These are phyloP conservation scores for Halotydeus destructor DNA, from an alignment of 1,140 invertebrate genomes.

Conservation along the genomic window DNA sequence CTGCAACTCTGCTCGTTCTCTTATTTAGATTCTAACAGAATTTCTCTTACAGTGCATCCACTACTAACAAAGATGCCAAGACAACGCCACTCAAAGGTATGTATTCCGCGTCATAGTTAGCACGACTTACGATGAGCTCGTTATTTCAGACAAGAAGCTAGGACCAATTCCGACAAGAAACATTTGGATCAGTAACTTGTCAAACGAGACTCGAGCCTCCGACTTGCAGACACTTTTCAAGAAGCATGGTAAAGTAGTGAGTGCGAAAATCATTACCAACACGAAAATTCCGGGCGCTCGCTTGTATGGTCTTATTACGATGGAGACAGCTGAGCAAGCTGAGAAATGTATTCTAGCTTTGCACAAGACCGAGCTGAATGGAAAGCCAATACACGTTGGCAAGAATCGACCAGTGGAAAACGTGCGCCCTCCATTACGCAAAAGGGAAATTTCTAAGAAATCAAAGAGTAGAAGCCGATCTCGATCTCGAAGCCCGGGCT, in stretches of 20 bases:
- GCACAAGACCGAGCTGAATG: constrained; percentile 71
- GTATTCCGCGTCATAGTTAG: too few species aligned
- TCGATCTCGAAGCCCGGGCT: not conserved
- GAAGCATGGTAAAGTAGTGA: constrained; percentile 73
- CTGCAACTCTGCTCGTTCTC: too few species aligned
- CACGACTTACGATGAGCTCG: too few species aligned
- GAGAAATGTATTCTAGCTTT: constrained; percentile 68
- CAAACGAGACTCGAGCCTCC: constrained; percentile 63
- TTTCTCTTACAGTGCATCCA: too few species aligned
- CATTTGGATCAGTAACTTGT: constrained; percentile 78
- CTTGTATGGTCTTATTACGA: constrained; percentile 85
- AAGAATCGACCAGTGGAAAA: too few species aligned
- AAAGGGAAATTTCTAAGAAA: too few species aligned
- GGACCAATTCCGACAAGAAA: too few species aligned
- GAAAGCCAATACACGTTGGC: constrained; percentile 52
- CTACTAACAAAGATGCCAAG: too few species aligned
- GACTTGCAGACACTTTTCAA: constrained; percentile 77
- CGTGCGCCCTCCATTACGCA: too few species aligned
- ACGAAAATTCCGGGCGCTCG: constrained; percentile 66
- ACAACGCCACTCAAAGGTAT: too few species aligned
- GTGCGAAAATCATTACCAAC: constrained; percentile 89
- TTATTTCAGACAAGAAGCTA: too few species aligned
- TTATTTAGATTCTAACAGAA: too few species aligned
- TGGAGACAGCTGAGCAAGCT: constrained; percentile 67
- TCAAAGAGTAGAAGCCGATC: not conserved